Evolutionary conservation across 2,113 vertebrate genomes (phyloP).

Genomic region (Pomatorhinus ruficollis): DNA sequence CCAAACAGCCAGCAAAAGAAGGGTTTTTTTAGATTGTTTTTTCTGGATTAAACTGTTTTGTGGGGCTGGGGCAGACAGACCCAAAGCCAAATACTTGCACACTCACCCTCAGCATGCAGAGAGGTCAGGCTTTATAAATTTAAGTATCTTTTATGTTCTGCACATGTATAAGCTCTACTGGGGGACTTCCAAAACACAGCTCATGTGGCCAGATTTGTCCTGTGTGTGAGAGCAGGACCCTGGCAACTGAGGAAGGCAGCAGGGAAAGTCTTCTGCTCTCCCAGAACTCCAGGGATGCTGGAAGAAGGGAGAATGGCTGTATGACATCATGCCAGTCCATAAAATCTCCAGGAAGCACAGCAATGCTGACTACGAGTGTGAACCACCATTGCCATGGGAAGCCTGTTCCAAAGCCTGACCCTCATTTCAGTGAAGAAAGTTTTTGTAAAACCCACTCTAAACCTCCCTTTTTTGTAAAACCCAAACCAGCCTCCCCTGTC

Average conservation of each 20-base stretch:
- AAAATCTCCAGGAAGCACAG: neutral
- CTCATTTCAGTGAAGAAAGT: neutral
- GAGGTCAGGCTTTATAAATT: neutral
- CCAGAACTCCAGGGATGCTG: neutral
- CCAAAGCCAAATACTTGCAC: neutral
- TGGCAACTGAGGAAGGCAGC: neutral
- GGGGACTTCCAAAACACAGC: neutral
- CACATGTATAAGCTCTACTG: neutral
- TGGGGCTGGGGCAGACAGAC: accelerated
- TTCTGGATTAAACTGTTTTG: neutral
- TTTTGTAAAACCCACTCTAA: neutral
- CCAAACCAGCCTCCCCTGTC: neutral
- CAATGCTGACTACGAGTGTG: neutral
- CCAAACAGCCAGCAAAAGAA: neutral
- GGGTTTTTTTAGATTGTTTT: neutral
- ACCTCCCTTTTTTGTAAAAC: neutral
- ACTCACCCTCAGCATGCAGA: neutral
- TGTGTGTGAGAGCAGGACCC: neutral
- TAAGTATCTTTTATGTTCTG: neutral
- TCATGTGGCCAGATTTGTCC: neutral
- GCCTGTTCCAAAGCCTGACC: neutral
- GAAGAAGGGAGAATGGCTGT: neutral
- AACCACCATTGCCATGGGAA: neutral
- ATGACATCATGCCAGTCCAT: accelerated
- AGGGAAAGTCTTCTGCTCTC: neutral